Conservation (phyloP, 2,113 vertebrate species). For the Sander lucioperca region DNA sequence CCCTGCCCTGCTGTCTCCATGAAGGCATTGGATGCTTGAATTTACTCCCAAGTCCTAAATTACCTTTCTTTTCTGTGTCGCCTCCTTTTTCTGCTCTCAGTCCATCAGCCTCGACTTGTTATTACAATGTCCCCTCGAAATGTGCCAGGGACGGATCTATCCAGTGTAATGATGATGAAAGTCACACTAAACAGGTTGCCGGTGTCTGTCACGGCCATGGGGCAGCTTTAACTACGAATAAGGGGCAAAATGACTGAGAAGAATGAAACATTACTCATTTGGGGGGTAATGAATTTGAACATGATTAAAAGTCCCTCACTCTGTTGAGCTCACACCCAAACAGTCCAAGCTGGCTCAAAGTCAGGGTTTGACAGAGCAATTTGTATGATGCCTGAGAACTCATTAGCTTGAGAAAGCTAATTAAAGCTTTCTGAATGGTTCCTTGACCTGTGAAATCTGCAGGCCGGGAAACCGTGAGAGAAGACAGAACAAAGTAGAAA, state of each 20-base stretch:
- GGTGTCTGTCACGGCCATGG: slow-evolving; percentile 44
- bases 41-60: slow-evolving; percentile 64
- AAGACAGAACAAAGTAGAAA: slow-evolving; percentile 73
- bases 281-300: slow-evolving; percentile 75
- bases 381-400: slow-evolving; percentile 76
- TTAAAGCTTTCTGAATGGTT: slow-evolving; percentile 80
- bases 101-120: slow-evolving; percentile 60
- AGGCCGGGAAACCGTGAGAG: slow-evolving; percentile 62
- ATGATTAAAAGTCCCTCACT: slow-evolving; percentile 73
- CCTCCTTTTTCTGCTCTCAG: slow-evolving; percentile 44
- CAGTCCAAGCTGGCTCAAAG: slow-evolving; percentile 71
- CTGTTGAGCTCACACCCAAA: slow-evolving; percentile 69
- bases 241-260: slow-evolving; percentile 49
- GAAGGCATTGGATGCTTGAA: slow-evolving; percentile 40
- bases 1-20: slow-evolving; percentile 26
- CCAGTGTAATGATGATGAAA: slow-evolving; percentile 59
- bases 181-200: slow-evolving; percentile 46
- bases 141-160: slow-evolving; percentile 49
- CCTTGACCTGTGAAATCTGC: slow-evolving; percentile 78
- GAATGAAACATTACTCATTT: slow-evolving; percentile 72
- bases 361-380: slow-evolving; percentile 82
- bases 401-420: slow-evolving; percentile 81
- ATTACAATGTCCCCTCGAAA: slow-evolving; percentile 46
- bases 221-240: slow-evolving; percentile 33
- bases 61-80: slow-evolving; percentile 32